phyloP scores from a whole-genome alignment of 2,113 vertebrate genomes.

The Amphiprion ocellaris region DNA sequence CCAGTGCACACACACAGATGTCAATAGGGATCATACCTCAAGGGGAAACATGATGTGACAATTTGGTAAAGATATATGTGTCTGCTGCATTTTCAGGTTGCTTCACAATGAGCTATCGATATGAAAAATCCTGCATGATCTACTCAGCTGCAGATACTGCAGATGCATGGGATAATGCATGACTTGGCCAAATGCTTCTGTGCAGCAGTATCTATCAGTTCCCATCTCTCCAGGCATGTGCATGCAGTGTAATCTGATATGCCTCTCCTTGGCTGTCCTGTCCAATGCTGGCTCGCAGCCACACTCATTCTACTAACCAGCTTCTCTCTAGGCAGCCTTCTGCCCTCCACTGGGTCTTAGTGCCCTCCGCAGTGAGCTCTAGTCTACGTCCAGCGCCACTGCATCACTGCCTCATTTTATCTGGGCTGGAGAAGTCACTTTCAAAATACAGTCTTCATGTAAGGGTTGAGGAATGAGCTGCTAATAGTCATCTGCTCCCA shows the following conservation, averaged over 20 bases:
- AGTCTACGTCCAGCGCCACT: constrained; percentile 13
- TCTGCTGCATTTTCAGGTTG: constrained; percentile 21
- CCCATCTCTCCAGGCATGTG: constrained; percentile 82
- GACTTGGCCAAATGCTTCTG: constrained; percentile 46
- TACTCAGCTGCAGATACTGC: constrained; percentile 36
- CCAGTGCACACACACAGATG: constrained; percentile 12
- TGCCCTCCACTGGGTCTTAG: constrained; percentile 75
- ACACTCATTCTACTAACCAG: constrained; percentile 75
- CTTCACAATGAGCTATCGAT: not conserved
- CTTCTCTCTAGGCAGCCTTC: constrained; percentile 52
- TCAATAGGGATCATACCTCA: constrained; percentile 31
- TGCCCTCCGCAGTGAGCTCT: constrained; percentile 34
- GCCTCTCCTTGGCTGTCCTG: constrained; percentile 81
- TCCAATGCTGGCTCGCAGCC: constrained; percentile 75
- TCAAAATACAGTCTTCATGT: not conserved
- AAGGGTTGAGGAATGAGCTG: not conserved
- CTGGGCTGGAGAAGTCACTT: not conserved
- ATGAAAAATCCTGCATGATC: constrained; percentile 37
- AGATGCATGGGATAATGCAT: constrained; percentile 45
- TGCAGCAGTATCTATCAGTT: constrained; percentile 70
- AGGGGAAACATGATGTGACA: constrained; percentile 27
- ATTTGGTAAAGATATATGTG: constrained; percentile 3
- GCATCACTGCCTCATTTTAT: constrained; percentile 23
- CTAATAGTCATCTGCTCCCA: constrained; percentile 13
- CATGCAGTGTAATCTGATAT: constrained; percentile 85